Conservation (phyloP, 2,888 invertebrate genomes). For the Ceratothoa steindachneri region DNA sequence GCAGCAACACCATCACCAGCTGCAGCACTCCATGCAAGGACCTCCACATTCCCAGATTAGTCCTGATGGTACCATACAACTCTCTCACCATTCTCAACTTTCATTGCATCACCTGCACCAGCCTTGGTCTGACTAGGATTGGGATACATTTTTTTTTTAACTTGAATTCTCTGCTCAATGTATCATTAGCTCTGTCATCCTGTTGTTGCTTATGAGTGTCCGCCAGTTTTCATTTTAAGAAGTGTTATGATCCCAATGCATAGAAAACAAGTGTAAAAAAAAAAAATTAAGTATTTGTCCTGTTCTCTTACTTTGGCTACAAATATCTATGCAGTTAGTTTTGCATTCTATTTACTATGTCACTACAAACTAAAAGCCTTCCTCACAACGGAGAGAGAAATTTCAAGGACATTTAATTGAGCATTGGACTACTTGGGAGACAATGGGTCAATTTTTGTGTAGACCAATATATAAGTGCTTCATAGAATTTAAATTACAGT, state of each 20-base stretch:
- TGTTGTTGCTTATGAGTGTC: background rate
- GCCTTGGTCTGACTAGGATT: slow-evolving; percentile 45
- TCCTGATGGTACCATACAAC: slow-evolving; percentile 29
- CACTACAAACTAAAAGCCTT: background rate
- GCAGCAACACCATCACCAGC: slow-evolving; percentile 36
- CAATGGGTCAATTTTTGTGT: too few relatives aligned
- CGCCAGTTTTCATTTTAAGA: background rate
- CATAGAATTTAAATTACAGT: background rate
- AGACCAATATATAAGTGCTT: background rate
- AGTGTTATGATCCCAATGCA: background rate
- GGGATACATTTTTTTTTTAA: background rate
- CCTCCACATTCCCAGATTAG: slow-evolving; percentile 3
- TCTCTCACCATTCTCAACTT: slow-evolving; percentile 39
- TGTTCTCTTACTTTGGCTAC: background rate
- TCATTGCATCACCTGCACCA: slow-evolving; percentile 47
- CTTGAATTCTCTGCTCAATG: background rate
- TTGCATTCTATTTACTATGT: background rate
- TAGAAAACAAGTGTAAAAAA: background rate
- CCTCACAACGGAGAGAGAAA: background rate
- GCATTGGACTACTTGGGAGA: too few relatives aligned
- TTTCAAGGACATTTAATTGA: too few relatives aligned
- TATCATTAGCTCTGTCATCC: background rate
- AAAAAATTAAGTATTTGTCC: background rate
- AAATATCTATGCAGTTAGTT: background rate
- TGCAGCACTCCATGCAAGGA: slow-evolving; percentile 27